These are phyloP conservation scores for Dendroctonus valens DNA, from an alignment of 1,140 invertebrate species.

Conservation along the genomic window DNA sequence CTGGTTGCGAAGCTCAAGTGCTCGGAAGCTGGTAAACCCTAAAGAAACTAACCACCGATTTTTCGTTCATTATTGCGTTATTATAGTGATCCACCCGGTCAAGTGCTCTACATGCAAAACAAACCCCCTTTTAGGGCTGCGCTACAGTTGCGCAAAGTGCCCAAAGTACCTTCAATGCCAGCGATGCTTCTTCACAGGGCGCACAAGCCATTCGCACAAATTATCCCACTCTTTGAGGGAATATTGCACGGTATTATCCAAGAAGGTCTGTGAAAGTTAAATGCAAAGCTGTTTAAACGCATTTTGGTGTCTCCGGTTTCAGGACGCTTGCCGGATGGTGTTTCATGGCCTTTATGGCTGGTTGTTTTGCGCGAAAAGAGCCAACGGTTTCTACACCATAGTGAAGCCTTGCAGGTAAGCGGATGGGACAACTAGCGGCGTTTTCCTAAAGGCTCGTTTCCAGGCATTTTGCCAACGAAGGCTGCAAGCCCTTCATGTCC, in stretches of 20 bases:
- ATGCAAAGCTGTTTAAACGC: too few species aligned
- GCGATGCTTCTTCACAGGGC: conserved; percentile 72
- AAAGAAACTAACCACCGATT: neutral
- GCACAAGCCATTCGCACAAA: conserved; percentile 67
- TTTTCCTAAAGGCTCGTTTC: neutral
- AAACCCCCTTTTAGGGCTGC: conserved; percentile 55
- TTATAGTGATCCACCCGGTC: conserved; percentile 53
- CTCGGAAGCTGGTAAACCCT: conserved; percentile 52
- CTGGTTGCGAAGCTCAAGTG: conserved; percentile 55
- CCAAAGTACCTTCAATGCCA: conserved; percentile 74
- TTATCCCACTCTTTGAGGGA: conserved; percentile 71
- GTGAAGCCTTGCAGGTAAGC: conserved; percentile 1
- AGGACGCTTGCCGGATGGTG: too few species aligned
- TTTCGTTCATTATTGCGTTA: conserved; percentile 17
- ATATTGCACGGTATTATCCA: conserved; percentile 58
- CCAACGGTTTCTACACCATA: neutral
- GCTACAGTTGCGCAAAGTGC: conserved; percentile 71
- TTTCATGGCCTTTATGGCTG: too few species aligned
- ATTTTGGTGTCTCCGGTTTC: too few species aligned
- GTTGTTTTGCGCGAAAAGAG: neutral
- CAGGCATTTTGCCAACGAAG: conserved; percentile 13
- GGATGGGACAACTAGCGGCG: neutral
- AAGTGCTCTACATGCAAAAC: conserved; percentile 56
- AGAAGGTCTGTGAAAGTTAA: neutral
- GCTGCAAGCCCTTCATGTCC: conserved; percentile 1